Percentiles rank a stretch among this genome's conserved stretches.
phyloP scores from a whole-genome alignment of 2,113 vertebrate genomes.

The Haplochromis vanheusdeni region DNA sequence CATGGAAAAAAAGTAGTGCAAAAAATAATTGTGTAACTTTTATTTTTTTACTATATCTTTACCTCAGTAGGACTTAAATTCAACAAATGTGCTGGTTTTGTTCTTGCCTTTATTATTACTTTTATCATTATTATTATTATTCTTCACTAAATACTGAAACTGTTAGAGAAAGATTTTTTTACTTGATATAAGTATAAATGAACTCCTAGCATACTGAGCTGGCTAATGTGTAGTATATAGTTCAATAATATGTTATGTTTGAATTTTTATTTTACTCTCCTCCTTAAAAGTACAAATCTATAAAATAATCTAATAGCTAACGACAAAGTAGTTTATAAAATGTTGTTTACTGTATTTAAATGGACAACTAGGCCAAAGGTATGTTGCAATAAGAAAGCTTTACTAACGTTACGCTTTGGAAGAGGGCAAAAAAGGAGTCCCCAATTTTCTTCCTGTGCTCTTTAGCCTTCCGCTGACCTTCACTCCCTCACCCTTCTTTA shows the following conservation, averaged over 20 bases:
- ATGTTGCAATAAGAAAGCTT: background rate
- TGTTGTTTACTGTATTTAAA: background rate
- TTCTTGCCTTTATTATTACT: background rate
- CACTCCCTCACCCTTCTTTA: background rate
- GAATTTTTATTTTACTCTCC: too few relatives aligned
- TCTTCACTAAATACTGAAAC: background rate
- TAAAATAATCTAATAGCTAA: background rate
- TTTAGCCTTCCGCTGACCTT: background rate
- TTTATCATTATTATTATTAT: background rate
- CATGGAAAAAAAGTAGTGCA: background rate
- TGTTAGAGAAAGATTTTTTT: background rate
- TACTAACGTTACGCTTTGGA: background rate
- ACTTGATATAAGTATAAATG: rapidly evolving
- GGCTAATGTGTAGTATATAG: background rate
- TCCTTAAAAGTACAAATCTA: background rate
- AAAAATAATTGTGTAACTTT: background rate
- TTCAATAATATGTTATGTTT: background rate
- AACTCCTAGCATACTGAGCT: background rate
- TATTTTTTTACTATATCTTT: background rate
- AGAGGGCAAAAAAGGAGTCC: background rate
- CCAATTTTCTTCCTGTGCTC: slow-evolving; percentile 1
- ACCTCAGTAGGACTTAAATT: background rate
- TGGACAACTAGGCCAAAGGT: background rate
- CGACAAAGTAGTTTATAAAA: rapidly evolving
- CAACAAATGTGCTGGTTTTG: background rate